phyloP scores from a whole-genome alignment of 2,888 invertebrate species.

The Sisyra terminalis region DNA sequence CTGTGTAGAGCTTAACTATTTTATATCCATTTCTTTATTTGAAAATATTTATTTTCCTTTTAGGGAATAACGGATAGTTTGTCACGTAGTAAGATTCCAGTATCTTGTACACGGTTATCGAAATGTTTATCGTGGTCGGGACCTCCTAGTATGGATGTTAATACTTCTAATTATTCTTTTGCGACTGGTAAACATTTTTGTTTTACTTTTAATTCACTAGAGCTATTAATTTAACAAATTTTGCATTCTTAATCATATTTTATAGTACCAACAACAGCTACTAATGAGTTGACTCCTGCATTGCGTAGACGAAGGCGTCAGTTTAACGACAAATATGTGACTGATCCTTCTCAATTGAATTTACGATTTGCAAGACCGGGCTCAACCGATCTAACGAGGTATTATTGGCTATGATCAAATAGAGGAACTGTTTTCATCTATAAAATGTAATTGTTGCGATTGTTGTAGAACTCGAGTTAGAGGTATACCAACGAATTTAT shows the following conservation, averaged over 20 bases:
- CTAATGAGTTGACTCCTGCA: constrained; percentile 37
- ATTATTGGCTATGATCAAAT: too few species aligned
- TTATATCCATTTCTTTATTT: too few species aligned
- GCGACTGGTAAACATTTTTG: constrained; percentile 2
- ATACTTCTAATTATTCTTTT: constrained; percentile 4
- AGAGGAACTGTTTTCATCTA: too few species aligned
- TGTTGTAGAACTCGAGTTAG: constrained; percentile 19
- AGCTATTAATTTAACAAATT: not conserved
- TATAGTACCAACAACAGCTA: constrained; percentile 5
- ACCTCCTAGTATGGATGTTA: constrained; percentile 15
- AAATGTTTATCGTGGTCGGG: constrained; percentile 59
- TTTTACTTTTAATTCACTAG: not conserved
- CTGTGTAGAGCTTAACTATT: too few species aligned
- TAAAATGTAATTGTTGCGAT: too few species aligned
- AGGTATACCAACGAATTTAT: constrained; percentile 26
- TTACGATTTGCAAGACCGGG: constrained; percentile 61
- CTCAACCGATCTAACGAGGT: constrained; percentile 18
- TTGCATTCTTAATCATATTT: not conserved
- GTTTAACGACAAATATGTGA: constrained; percentile 67
- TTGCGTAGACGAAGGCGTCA: constrained; percentile 54
- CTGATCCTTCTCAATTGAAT: constrained; percentile 68
- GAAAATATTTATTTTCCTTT: too few species aligned
- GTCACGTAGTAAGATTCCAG: constrained; percentile 45
- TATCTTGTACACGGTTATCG: constrained; percentile 35
- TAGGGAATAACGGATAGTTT: constrained; percentile 10